A percentile compares a stretch with the other conserved stretches of the same genome.
Conservation (phyloP, 1,140 invertebrate genomes). For the Ceratina japonica region DNA sequence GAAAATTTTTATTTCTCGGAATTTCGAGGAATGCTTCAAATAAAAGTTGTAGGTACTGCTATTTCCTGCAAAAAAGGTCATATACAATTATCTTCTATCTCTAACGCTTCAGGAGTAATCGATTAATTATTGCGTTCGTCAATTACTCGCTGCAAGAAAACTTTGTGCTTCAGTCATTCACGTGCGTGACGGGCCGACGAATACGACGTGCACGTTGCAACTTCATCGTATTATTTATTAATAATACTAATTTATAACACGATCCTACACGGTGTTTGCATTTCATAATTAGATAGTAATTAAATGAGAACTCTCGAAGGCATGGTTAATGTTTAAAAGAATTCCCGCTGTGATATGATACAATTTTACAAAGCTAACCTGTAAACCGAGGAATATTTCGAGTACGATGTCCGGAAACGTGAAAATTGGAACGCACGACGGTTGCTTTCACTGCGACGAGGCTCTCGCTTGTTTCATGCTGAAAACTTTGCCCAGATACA, state of each 20-base stretch:
- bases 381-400: neutral
- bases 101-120: too few relatives aligned
- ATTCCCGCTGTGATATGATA: neutral
- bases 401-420: constrained; percentile 40
- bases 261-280: too few relatives aligned
- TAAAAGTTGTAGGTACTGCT: too few relatives aligned
- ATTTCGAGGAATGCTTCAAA: too few relatives aligned
- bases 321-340: neutral
- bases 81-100: too few relatives aligned
- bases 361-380: neutral
- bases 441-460: constrained; percentile 97
- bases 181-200: too few relatives aligned
- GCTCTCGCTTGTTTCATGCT: constrained; percentile 95
- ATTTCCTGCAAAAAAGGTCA: too few relatives aligned
- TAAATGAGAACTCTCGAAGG: neutral
- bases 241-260: too few relatives aligned
- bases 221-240: neutral
- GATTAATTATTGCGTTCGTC: too few relatives aligned
- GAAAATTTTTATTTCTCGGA: too few relatives aligned
- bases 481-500: constrained; percentile 89
- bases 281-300: neutral
- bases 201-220: neutral
- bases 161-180: too few relatives aligned
- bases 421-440: constrained; percentile 89
- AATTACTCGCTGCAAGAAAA: too few relatives aligned